Conservation (phyloP, 1,140 invertebrate species). For the Odontomachus brunneus region DNA sequence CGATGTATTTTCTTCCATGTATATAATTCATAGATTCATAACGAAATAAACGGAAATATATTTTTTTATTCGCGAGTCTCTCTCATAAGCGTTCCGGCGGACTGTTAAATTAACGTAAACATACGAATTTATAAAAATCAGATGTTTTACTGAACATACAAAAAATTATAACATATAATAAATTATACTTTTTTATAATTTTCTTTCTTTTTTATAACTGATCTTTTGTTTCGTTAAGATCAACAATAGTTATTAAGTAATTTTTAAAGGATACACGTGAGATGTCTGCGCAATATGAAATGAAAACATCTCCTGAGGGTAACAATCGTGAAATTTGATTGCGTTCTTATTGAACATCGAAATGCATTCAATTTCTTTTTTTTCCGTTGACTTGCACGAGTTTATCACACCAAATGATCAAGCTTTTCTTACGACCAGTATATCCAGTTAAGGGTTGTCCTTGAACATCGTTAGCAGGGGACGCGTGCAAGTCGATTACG, state of each 20-base stretch:
- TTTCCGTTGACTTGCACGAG: not conserved
- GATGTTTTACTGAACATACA: not conserved
- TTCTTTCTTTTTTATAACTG: not conserved
- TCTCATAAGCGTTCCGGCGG: constrained; percentile 6
- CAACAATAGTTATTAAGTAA: not conserved
- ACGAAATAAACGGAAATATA: not conserved
- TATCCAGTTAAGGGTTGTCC: constrained; percentile 1
- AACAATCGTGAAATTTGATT: not conserved
- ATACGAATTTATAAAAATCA: not conserved
- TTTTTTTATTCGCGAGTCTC: constrained; percentile 1
- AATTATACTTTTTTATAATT: no score
- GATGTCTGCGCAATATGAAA: no score
- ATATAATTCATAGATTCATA: no score
- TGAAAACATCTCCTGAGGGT: not conserved
- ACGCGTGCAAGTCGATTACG: constrained; percentile 65
- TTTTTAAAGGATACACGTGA: not conserved
- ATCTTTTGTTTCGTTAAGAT: not conserved
- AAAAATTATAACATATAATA: no score
- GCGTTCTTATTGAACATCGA: not conserved
- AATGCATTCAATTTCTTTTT: not conserved
- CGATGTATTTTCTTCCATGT: not conserved
- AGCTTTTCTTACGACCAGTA: constrained; percentile 6
- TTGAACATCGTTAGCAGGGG: not conserved
- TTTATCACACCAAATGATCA: not conserved
- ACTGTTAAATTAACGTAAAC: constrained; percentile 37